Percentiles rank a stretch among this genome's conserved stretches.
phyloP scores from a whole-genome alignment of 2,797 vertebrate genomes.

The Artibeus jamaicensis region DNA sequence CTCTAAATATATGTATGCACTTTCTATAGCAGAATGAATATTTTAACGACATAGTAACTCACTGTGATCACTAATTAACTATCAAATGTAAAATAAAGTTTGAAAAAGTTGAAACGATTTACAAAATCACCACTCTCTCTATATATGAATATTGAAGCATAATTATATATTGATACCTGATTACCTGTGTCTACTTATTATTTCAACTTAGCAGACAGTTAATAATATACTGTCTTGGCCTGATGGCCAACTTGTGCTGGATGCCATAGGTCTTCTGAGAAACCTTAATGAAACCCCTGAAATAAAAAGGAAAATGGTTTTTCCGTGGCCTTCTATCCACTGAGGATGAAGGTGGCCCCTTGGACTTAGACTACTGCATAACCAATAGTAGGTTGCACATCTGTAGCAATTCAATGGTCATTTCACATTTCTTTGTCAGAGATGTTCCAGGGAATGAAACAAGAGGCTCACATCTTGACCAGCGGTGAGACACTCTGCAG shows the following conservation, averaged over 20 bases:
- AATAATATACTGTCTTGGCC: not conserved
- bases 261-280: not conserved
- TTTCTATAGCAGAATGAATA: not conserved
- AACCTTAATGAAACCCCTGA: not conserved
- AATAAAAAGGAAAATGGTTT: not conserved
- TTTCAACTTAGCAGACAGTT: not conserved
- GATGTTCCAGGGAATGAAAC: not conserved
- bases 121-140: not conserved
- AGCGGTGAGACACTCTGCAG: not conserved
- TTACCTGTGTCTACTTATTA: not conserved
- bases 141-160: not conserved
- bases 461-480: not conserved
- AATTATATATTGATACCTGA: not conserved
- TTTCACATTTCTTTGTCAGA: not conserved
- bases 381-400: not conserved
- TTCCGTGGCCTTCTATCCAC: not conserved
- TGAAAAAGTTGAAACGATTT: not conserved
- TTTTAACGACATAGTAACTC: not conserved
- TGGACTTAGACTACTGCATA: not conserved
- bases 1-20: not conserved
- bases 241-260: not conserved
- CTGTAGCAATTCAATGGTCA: not conserved
- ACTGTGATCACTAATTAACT: not conserved
- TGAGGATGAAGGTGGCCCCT: not conserved
- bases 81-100: not conserved